Percentiles rank a stretch among this genome's conserved stretches.
Evolutionary conservation across 2,113 vertebrate genomes (phyloP).

Genomic region (Amphiprion percula): DNA sequence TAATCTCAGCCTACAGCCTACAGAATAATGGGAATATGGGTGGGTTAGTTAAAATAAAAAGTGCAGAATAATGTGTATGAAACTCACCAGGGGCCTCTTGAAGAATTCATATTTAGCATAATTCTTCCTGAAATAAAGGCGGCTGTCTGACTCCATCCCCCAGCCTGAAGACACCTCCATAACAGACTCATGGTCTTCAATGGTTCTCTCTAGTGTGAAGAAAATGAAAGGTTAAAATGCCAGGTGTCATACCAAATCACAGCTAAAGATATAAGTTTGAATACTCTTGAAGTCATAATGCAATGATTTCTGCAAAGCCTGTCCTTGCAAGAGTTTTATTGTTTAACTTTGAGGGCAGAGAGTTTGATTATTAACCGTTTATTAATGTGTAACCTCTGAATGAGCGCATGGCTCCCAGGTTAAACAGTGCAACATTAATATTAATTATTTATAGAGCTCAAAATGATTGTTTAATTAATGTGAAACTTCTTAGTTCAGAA

Average conservation of each 20-base stretch:
- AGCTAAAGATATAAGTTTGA: neutral
- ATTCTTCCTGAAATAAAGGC: conserved; percentile 97
- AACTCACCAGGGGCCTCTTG: conserved; percentile 95
- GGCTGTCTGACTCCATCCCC: conserved; percentile 91
- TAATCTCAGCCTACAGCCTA: neutral
- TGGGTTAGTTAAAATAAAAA: conserved; percentile 4
- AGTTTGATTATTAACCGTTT: conserved; percentile 75
- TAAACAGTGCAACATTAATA: conserved; percentile 47
- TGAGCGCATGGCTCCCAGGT: neutral
- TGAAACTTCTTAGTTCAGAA: neutral
- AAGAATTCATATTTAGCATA: conserved; percentile 99
- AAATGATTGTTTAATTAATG: conserved; percentile 58
- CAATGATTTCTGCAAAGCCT: neutral
- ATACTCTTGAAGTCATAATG: neutral
- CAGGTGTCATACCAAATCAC: neutral
- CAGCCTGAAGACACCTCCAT: conserved; percentile 93
- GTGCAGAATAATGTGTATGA: neutral
- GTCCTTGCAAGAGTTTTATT: conserved; percentile 3
- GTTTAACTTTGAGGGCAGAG: neutral
- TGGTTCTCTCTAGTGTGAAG: conserved; percentile 89
- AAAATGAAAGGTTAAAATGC: neutral
- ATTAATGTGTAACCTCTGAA: conserved; percentile 68
- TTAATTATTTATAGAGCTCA: conserved; percentile 58
- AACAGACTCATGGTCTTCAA: conserved; percentile 97
- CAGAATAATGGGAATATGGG: neutral